phyloP scores from a whole-genome alignment of 2,797 vertebrate genomes.

The Gephyroberyx darwinii region DNA sequence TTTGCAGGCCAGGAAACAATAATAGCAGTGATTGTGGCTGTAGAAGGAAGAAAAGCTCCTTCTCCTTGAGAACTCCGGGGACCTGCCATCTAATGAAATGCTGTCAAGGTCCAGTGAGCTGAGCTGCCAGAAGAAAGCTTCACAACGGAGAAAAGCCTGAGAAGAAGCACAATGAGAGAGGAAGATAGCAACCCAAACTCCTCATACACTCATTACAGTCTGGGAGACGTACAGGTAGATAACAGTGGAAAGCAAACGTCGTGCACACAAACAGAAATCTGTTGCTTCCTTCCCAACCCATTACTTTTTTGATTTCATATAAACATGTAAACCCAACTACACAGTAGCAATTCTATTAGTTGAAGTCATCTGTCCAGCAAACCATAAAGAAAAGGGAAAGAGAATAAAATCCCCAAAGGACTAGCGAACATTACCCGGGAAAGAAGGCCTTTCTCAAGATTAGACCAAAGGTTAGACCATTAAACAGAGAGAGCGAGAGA shows the following conservation, averaged over 20 bases:
- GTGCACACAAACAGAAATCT: conserved; percentile 56
- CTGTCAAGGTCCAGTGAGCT: conserved; percentile 77
- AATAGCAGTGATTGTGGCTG: conserved; percentile 19
- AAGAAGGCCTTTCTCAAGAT: background rate
- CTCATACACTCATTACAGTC: conserved; percentile 70
- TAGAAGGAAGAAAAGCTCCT: conserved; percentile 56
- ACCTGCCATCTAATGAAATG: conserved; percentile 75
- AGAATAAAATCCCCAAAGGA: conserved; percentile 17
- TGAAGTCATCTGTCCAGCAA: conserved; percentile 28
- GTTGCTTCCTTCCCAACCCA: conserved; percentile 41
- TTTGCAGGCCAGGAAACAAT: conserved; percentile 40
- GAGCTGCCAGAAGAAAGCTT: conserved; percentile 72
- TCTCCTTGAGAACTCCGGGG: conserved; percentile 65
- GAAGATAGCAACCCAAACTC: conserved; percentile 61
- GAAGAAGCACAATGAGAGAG: conserved; percentile 60
- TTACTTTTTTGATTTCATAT: conserved; percentile 44
- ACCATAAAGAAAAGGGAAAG: background rate
- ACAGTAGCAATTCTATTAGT: conserved; percentile 29
- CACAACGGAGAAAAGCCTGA: conserved; percentile 59
- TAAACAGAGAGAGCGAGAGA: background rate
- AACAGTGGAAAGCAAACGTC: conserved; percentile 44
- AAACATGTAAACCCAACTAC: conserved; percentile 27
- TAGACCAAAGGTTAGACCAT: background rate
- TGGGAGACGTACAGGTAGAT: conserved; percentile 61
- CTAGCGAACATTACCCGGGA: background rate